Conservation (phyloP, 2,113 vertebrate species). For the Dipodomys stephensi region DNA sequence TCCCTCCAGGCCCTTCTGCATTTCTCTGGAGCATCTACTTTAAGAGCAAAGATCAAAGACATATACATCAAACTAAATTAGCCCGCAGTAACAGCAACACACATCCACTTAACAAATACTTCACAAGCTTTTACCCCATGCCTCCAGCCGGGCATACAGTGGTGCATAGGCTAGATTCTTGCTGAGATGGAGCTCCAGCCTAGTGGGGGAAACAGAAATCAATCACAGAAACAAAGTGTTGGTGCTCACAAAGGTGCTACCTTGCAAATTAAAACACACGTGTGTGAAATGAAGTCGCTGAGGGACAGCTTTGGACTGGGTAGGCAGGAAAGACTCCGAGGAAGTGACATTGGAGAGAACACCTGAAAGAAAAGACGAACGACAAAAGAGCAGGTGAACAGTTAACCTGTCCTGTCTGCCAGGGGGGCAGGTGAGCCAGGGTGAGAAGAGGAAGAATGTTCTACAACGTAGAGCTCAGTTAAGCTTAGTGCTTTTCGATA, state of each 20-base stretch:
- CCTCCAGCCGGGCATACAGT: background rate
- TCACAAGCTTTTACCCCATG: background rate
- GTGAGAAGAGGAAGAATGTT: constrained; percentile 9
- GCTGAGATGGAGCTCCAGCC: background rate
- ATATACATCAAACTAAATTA: background rate
- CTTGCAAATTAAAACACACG: background rate
- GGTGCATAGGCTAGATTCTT: background rate
- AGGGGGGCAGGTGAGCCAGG: background rate
- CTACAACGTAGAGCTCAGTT: background rate
- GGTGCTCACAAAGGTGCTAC: background rate
- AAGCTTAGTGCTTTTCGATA: background rate
- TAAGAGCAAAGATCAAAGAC: background rate
- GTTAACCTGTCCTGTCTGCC: background rate
- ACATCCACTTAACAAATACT: background rate
- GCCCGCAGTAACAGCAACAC: background rate
- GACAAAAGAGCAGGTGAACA: background rate
- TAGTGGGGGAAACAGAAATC: background rate
- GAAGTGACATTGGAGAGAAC: background rate
- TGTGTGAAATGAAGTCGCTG: background rate
- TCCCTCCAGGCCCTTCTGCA: background rate
- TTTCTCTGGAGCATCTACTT: background rate
- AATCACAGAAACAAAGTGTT: background rate
- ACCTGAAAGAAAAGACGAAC: background rate
- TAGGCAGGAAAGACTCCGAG: background rate
- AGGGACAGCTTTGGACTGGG: background rate